Evolutionary conservation across 2,888 invertebrate genomes (phyloP), one percentile per base, ranked within the genome.

Genomic region (Fabriciana adippe): DNA sequence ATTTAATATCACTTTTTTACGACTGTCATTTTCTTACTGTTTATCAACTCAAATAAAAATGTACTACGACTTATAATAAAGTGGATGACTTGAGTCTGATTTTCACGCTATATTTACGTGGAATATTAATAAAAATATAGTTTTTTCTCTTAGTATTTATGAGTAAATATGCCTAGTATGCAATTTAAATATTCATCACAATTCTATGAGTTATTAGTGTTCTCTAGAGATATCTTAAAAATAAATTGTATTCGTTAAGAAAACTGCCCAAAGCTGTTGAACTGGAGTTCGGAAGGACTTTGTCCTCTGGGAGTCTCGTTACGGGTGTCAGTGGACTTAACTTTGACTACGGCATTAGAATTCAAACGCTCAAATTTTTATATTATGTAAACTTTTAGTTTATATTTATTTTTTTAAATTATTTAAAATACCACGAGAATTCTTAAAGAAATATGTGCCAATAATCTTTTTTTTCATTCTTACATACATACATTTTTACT

Each of bases 241-340:
- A 62, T 59, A 66, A 31, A 41, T 57, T 56, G 56, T 57, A 62
- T 66, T 66, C 35, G 53, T 59, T 53, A 69, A 59, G 54, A 51
- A 63, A 65, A 70, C 68, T 63, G 68, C 63, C 68, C 50, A 63
- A 65, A 66, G 68, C 68, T 35, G 65, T 68, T 68, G 47, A 68
- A 68, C 47, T 26, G 55, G n/a, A 63, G 55, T 68, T 70, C 35
- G 51, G 67, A 45, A 63, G 62, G 55, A 18, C 55, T 26, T 57
- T 55, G 55, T 64, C 65, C 48, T 45, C 41, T 50, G 70, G 59
- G 70, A 65, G 57, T 45, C 61, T 70, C 70, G 67, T 62, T 70
- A 64, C 64, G 47, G 61, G 67, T 70, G 67, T 70, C 69, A 57
- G 56, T 56, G 64, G 59, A 59, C 57, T 57, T 26, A 63, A 68